A percentile compares a stretch with the other conserved stretches of the same genome.
Conservation (phyloP, 2,888 invertebrate species). For the Anarsia innoxiella region DNA sequence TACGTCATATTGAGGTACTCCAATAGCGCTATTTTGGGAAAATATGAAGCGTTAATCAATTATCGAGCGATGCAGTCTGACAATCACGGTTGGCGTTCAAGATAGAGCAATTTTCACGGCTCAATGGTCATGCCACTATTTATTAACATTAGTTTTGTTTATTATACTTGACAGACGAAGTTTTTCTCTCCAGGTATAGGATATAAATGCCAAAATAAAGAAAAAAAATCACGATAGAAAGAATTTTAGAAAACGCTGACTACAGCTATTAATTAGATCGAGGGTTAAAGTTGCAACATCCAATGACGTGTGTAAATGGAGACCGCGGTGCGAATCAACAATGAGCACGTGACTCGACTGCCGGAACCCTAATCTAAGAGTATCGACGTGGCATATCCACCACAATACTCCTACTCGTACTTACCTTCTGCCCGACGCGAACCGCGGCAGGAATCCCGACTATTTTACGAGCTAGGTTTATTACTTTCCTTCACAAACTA, state of each 20-base stretch:
- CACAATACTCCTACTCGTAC: too few relatives aligned
- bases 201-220: too few relatives aligned
- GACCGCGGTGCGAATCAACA: conserved; percentile 9
- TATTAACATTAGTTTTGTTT: conserved; percentile 10
- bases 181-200: too few relatives aligned
- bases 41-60: conserved; percentile 15
- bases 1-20: too few relatives aligned
- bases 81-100: conserved; percentile 11
- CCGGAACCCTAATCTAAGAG: conserved; percentile 1
- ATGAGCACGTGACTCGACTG: conserved; percentile 11
- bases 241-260: too few relatives aligned
- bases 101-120: conserved; percentile 12
- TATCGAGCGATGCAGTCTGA: conserved; percentile 17
- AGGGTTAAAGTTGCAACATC: conserved; percentile 10
- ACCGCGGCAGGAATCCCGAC: conserved; percentile 5
- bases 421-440: too few relatives aligned
- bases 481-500: too few relatives aligned
- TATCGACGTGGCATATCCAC: too few relatives aligned
- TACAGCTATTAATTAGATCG: too few relatives aligned
- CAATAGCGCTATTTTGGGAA: not conserved
- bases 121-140: conserved; percentile 10
- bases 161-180: too few relatives aligned
- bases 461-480: conserved; percentile 8
- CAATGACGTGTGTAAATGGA: conserved; percentile 11
- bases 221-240: too few relatives aligned